Base-by-base conservation (phyloP, 2,113 vertebrate genomes). In the Australoheros scitulus region DNA sequence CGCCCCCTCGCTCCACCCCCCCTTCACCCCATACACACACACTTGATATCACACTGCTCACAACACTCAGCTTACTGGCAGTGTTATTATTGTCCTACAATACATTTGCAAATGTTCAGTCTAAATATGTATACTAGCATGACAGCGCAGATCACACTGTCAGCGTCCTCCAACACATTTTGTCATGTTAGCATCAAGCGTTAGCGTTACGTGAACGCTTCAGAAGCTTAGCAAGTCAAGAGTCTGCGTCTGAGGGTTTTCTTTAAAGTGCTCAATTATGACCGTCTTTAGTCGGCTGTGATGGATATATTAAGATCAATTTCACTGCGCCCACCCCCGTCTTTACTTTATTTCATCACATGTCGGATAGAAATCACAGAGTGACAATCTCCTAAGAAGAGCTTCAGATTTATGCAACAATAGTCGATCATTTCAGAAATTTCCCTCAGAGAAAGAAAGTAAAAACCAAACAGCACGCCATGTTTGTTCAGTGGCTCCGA, bases 341-440 rank as follows among this genome's bases (percentile, higher is more conserved):
- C 83, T 80, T 88, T 80, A 72, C 83, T 90, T 89, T 87, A 89
- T 91, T 88, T 92, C 78, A 91, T 92, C 87, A 82, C 84, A 80
- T 55, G 61, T 88, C 91, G 91, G 89, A 91, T 75, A 87, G 81
- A 81, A 81, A 93, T 95, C 94, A 93, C 82, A 11, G 76, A 84
- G 65, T 94, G 93, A 94, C 93, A 93, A 89, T 91, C 82, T 88
- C 89, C 82, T 92, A 93, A 87, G 87, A 89, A 76, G 65, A 47
- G 60, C 87, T 91, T 93, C 91, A 93, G 14, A 89, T 85, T 87
- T 89, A 84, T 85, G 91, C 82, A 83, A 87, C 89, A 85, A 89
- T 61, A 75, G 52, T 38, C 70, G 15, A 81, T 90, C 87, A 89
- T 89, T 89, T 90, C 77, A 89, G 84, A 87, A 85, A 79, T 77